Conservation (phyloP, 1,140 invertebrate species). For the Vanessa tameamea region DNA sequence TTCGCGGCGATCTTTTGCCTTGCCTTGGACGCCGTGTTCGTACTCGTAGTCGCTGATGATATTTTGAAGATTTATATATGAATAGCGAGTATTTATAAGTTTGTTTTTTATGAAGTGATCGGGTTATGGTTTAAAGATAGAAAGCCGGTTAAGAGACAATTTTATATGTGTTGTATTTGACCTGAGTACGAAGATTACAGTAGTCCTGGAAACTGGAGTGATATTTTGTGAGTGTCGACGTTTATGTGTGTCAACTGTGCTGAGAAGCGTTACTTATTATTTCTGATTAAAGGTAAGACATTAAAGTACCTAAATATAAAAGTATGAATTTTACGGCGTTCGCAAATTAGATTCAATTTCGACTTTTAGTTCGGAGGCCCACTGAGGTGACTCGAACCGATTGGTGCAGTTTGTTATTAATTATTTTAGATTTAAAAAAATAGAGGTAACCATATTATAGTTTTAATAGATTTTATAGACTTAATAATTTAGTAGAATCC, state of each 20-base stretch:
- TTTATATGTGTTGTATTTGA: conserved; percentile 56
- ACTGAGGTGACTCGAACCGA: conserved; percentile 8
- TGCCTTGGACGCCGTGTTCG: conserved; percentile 72
- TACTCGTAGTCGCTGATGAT: conserved; percentile 76
- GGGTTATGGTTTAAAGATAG: conserved; percentile 57
- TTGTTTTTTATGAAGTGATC: conserved; percentile 48
- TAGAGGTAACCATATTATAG: too few species aligned
- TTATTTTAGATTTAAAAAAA: background rate
- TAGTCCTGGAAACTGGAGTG: conserved; percentile 38
- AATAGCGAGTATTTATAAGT: conserved; percentile 63
- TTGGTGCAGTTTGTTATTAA: background rate
- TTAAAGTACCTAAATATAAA: conserved; percentile 3
- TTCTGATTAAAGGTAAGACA: conserved; percentile 43
- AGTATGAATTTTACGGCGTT: background rate
- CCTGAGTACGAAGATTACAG: conserved; percentile 25
- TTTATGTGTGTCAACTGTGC: conserved; percentile 46
- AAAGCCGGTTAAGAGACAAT: conserved; percentile 48
- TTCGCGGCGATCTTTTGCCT: conserved; percentile 74
- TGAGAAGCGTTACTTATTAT: conserved; percentile 37
- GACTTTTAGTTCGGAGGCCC: conserved; percentile 7
- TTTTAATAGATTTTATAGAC: too few species aligned
- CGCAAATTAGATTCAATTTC: conserved; percentile 15
- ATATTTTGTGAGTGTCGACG: conserved; percentile 45
- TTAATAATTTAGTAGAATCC: too few species aligned
- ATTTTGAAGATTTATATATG: conserved; percentile 65